Evolutionary conservation across 1,140 invertebrate species (phyloP).

Genomic region (Lycorma delicatula): DNA sequence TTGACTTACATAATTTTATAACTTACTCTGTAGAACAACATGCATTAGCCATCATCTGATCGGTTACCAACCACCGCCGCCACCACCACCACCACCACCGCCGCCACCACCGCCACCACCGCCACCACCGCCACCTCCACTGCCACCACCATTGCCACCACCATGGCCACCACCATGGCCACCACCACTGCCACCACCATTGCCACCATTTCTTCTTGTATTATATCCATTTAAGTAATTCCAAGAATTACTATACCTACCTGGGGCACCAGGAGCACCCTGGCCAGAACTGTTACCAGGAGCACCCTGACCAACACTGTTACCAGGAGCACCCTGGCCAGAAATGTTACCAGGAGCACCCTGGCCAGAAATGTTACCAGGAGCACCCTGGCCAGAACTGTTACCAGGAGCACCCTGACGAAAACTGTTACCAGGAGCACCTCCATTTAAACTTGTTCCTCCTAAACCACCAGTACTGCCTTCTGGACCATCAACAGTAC

Average conservation of each 20-base stretch:
- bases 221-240: not conserved
- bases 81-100: not conserved
- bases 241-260: not conserved
- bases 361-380: not conserved
- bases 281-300: constrained; percentile 19
- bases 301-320: constrained; percentile 21
- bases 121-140: not conserved
- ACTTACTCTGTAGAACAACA: no score
- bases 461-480: no score
- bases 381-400: not conserved
- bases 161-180: not conserved
- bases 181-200: not conserved
- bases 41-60: no score
- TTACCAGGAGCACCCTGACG: not conserved
- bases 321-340: constrained; percentile 30
- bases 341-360: constrained; percentile 28
- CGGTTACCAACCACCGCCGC: not conserved
- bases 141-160: not conserved
- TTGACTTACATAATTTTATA: no score
- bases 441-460: no score
- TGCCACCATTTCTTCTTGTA: not conserved
- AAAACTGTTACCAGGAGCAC: not conserved
- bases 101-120: not conserved
- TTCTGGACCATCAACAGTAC: no score
- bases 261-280: constrained; percentile 21